Conservation (phyloP, 2,888 invertebrate species). For the Apamea epomidion region DNA sequence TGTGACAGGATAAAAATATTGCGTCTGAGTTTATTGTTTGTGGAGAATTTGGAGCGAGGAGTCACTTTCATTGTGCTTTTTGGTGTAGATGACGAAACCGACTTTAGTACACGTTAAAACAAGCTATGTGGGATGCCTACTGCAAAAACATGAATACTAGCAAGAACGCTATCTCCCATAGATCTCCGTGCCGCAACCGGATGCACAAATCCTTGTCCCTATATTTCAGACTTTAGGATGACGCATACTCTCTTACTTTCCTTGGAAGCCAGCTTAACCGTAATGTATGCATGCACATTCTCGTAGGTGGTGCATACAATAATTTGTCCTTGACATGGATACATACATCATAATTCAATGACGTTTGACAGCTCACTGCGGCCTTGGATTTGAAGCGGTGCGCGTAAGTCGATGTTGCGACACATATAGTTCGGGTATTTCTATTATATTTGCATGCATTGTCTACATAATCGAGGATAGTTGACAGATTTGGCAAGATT, state of each 20-base stretch:
- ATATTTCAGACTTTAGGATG: not conserved
- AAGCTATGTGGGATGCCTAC: not conserved
- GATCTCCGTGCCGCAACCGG: not conserved
- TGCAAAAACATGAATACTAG: not conserved
- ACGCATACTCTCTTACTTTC: slow-evolving; percentile 38
- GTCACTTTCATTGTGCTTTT: slow-evolving; percentile 37
- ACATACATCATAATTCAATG: slow-evolving; percentile 71
- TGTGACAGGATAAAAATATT: slow-evolving; percentile 62
- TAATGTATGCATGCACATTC: slow-evolving; percentile 32
- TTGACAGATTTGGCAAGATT: slow-evolving; percentile 11
- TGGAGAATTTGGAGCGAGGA: slow-evolving; percentile 53
- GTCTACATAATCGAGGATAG: slow-evolving; percentile 9
- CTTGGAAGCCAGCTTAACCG: not conserved
- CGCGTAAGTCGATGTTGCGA: slow-evolving; percentile 62
- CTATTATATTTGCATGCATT: slow-evolving; percentile 53
- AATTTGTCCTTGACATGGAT: slow-evolving; percentile 66
- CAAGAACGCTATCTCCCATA: too few relatives aligned
- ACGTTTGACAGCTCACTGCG: slow-evolving; percentile 68
- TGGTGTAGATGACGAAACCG: slow-evolving; percentile 33
- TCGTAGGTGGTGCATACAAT: slow-evolving; percentile 44
- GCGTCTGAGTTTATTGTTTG: slow-evolving; percentile 58
- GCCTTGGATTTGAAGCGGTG: slow-evolving; percentile 66
- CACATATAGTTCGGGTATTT: slow-evolving; percentile 53
- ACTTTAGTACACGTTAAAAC: not conserved
- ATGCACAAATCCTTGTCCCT: not conserved